Percentiles rank a stretch among this genome's conserved stretches.
phyloP scores from a whole-genome alignment of 1,140 invertebrate genomes.

The Rhynchophorus ferrugineus region DNA sequence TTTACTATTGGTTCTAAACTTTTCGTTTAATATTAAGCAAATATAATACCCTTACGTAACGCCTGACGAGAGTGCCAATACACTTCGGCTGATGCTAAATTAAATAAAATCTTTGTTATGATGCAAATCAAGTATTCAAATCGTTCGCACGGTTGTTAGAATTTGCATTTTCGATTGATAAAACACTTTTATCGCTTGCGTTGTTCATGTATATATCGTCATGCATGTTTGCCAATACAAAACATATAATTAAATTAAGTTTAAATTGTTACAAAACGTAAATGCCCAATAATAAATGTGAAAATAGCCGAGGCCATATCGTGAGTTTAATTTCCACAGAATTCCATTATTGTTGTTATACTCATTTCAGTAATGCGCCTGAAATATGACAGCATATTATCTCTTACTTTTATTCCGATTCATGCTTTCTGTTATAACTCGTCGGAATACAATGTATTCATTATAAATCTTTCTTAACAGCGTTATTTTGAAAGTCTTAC shows the following conservation, averaged over 20 bases:
- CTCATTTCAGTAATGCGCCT: neutral
- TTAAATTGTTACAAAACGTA: too few species aligned
- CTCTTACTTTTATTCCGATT: conserved; percentile 9
- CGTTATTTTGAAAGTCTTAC: conserved; percentile 6
- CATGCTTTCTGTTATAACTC: conserved; percentile 7
- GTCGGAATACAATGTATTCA: conserved; percentile 9
- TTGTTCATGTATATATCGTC: too few species aligned
- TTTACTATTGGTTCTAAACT: conserved; percentile 18
- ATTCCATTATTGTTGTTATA: too few species aligned
- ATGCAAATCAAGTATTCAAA: conserved; percentile 13
- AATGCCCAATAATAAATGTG: too few species aligned
- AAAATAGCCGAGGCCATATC: too few species aligned
- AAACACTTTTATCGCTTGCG: too few species aligned
- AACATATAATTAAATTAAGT: too few species aligned
- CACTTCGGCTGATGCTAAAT: conserved; percentile 11
- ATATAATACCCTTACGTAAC: conserved; percentile 15
- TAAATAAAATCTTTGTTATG: conserved; percentile 17
- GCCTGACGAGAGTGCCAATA: conserved; percentile 7
- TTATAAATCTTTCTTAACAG: conserved; percentile 18
- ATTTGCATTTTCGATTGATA: too few species aligned
- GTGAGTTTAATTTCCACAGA: too few species aligned
- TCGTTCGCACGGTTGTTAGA: too few species aligned
- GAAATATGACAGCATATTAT: conserved; percentile 7
- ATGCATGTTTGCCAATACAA: too few species aligned
- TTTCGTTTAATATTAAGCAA: conserved; percentile 11